Percentiles rank a stretch among this genome's conserved stretches.
Evolutionary conservation across 2,888 invertebrate species (phyloP).

Genomic region (Chouioia cunea): DNA sequence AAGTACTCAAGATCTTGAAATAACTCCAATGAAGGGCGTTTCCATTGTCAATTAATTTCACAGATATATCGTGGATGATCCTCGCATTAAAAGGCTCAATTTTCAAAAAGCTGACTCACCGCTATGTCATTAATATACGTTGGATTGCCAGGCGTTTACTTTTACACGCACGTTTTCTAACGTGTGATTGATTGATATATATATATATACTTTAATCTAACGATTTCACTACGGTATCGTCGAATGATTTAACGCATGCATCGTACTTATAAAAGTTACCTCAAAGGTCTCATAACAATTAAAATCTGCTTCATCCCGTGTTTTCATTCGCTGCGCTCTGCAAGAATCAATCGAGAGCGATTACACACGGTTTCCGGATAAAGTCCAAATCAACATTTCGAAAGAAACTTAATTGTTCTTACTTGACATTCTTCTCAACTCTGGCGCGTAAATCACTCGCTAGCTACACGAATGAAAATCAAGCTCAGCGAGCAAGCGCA

Average conservation of each 20-base stretch:
- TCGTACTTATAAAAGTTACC: no score
- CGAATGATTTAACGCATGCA: no score
- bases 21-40: slow-evolving; percentile 45
- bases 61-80: slow-evolving; percentile 56
- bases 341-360: no score
- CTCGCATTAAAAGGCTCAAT: slow-evolving; percentile 22
- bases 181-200: slow-evolving; percentile 35
- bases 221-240: neutral
- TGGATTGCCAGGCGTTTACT: slow-evolving; percentile 34
- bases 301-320: no score
- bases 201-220: slow-evolving; percentile 35
- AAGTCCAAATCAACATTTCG: no score
- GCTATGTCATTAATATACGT: slow-evolving; percentile 36
- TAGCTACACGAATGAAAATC: neutral
- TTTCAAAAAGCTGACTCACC: slow-evolving; percentile 31
- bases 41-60: slow-evolving; percentile 64
- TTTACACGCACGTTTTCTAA: slow-evolving; percentile 22
- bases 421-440: no score
- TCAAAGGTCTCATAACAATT: no score
- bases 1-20: slow-evolving; percentile 39
- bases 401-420: no score
- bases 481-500: neutral
- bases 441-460: no score
- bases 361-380: no score
- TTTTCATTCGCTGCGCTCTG: no score